These are phyloP conservation scores for Punctoribates punctum DNA, from an alignment of 2,888 invertebrate genomes.

Conservation along the genomic window DNA sequence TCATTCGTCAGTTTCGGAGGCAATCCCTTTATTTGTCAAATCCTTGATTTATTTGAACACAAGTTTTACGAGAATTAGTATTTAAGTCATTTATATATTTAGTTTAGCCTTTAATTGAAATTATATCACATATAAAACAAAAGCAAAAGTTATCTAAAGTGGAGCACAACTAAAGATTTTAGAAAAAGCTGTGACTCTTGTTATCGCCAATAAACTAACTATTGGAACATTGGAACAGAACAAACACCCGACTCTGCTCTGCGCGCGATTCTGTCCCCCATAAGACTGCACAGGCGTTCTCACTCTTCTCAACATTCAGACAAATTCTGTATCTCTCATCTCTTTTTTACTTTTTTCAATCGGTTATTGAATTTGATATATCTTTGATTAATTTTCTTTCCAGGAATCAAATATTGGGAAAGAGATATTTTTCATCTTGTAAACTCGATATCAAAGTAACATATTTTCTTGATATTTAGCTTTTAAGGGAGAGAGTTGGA, in stretches of 20 bases:
- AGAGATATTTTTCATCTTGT: too few relatives aligned
- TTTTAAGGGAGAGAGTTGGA: too few relatives aligned
- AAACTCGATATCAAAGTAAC: too few relatives aligned
- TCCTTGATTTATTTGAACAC: neutral
- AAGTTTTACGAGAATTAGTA: constrained; percentile 14
- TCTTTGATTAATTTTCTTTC: too few relatives aligned
- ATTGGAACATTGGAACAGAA: neutral
- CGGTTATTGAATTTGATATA: too few relatives aligned
- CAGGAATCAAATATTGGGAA: too few relatives aligned
- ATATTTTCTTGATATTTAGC: too few relatives aligned
- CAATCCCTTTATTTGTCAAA: neutral
- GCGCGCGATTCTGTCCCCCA: neutral
- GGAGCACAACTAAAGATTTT: neutral
- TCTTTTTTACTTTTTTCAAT: too few relatives aligned
- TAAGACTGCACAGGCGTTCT: too few relatives aligned
- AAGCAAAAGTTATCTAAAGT: neutral
- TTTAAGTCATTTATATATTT: neutral
- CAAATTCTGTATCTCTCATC: too few relatives aligned
- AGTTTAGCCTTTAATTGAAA: neutral
- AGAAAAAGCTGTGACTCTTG: neutral
- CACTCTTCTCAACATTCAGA: too few relatives aligned
- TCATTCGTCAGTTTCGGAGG: neutral
- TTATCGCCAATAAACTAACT: constrained; percentile 13
- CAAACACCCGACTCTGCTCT: neutral
- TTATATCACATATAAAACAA: constrained; percentile 4